Percentiles rank a stretch among this genome's conserved stretches.
These are phyloP conservation scores for Dendrophyllia cribrosa DNA, from an alignment of 64 coral and sea anemone species.

Conservation along the genomic window DNA sequence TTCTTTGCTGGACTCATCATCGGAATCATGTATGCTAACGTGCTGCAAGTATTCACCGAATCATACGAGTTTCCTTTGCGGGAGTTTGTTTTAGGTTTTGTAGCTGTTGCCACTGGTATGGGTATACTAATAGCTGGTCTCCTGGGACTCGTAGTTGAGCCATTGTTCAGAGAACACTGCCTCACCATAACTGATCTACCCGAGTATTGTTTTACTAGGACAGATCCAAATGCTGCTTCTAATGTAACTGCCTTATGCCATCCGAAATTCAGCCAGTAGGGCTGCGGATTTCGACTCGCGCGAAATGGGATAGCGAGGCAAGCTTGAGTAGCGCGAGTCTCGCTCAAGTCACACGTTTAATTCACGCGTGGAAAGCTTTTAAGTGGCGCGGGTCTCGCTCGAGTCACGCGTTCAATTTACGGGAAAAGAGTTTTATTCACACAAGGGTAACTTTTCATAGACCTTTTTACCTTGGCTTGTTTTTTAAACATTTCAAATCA, in stretches of 20 bases:
- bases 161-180: conserved; percentile 73
- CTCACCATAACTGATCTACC: conserved; percentile 51
- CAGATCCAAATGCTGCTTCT: conserved; percentile 8
- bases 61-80: conserved; percentile 70
- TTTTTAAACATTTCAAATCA: too few species aligned
- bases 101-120: conserved; percentile 80
- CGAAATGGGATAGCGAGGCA: too few species aligned
- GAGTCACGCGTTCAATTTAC: too few species aligned
- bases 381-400: too few species aligned
- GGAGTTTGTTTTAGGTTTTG: conserved; percentile 90
- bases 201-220: conserved; percentile 87
- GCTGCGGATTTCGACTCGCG: neutral
- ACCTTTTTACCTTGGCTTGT: too few species aligned
- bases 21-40: conserved; percentile 76
- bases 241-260: neutral
- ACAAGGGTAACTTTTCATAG: too few species aligned
- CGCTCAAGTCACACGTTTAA: too few species aligned
- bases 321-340: too few species aligned
- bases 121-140: conserved; percentile 72
- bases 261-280: neutral
- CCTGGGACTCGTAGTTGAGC: conserved; percentile 80
- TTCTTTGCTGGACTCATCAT: conserved; percentile 78
- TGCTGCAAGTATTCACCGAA: conserved; percentile 77
- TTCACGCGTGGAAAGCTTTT: too few species aligned
- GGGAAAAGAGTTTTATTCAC: too few species aligned